These are phyloP conservation scores for Sesamia inferens DNA, from an alignment of 2,888 invertebrate species.

Conservation along the genomic window DNA sequence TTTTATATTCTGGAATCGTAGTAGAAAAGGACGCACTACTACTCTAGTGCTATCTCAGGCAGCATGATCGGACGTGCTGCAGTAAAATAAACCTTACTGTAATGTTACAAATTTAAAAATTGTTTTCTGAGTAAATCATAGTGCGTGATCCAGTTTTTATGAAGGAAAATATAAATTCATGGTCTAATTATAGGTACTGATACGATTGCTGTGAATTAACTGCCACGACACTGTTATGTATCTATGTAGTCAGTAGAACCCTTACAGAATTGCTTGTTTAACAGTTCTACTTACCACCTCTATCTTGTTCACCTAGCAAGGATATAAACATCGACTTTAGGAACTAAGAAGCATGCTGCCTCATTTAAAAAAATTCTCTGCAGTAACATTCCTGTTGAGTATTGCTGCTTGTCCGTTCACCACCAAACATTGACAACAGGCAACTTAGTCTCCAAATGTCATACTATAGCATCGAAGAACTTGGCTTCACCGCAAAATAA, in stretches of 20 bases:
- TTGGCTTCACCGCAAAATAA: slow-evolving; percentile 11
- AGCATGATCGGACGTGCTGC: too few species aligned
- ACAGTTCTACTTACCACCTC: neutral
- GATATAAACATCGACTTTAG: neutral
- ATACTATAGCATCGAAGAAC: neutral
- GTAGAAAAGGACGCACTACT: too few species aligned
- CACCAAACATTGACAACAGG: slow-evolving; percentile 12
- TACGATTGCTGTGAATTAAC: neutral
- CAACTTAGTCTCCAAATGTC: slow-evolving; percentile 15
- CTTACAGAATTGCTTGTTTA: neutral
- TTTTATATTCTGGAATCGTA: too few species aligned
- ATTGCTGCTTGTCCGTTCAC: slow-evolving; percentile 23
- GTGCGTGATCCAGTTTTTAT: too few species aligned
- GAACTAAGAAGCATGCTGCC: slow-evolving; percentile 9
- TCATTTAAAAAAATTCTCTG: neutral
- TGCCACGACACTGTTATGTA: neutral
- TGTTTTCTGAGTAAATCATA: too few species aligned
- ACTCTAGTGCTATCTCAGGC: too few species aligned
- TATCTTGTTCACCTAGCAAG: neutral
- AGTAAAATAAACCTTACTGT: too few species aligned
- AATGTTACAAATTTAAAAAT: too few species aligned
- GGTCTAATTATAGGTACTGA: neutral
- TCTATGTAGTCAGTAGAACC: neutral
- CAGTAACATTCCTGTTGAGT: slow-evolving; percentile 26
- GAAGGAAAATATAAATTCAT: too few species aligned